Base-by-base conservation (phyloP, 1,140 invertebrate species). In the Drosophila murphyi region DNA sequence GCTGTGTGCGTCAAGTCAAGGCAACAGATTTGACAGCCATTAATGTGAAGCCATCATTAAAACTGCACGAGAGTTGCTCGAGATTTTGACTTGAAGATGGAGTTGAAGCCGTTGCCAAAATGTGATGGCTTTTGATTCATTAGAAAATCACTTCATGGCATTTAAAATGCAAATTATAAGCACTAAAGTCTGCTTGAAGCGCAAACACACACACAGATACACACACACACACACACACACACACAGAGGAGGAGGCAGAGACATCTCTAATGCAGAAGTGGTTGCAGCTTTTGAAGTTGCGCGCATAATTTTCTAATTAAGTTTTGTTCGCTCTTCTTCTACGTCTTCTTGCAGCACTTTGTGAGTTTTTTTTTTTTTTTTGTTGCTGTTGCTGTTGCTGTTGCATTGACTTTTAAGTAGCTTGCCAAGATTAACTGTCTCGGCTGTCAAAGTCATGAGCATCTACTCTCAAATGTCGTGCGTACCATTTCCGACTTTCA, bases 221-320 rank as follows among this genome's bases (percentile, higher is more conserved):
- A 12, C 50, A 12, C 8, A 5, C 37, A 12, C 7, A 43, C 31
- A 34, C 12, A 43, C 35, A 65, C 43, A 50, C 7, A 32, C 29
- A 43, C 5, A 31, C 8, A 28, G 8, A 32, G 4, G 31, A 10
- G 39, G 12, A 56, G 35, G 7, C 37, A 51, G 56, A 35, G 51
- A 78, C 78, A 76, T 87, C 67, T 81, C 82, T 87, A 82, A 87
- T 78, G 79, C 82, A 54, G 48, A 67, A 69, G 47, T 69, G 55
- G 71, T 71, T 87, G 64, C 64, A 69, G 64, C 56, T 85, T 86
- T 86, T 86, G 70, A 85, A 86, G 75, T 86, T 82, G 82, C 82
- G 82, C 82, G 82, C 82, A 86, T 86, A 86, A 86, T 86, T 86
- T 86, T 86, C 82, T 86, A 87, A 86, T 86, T 86, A 86, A 86